These are phyloP conservation scores for Potamilus streckersoni DNA, from an alignment of 1,140 invertebrate species.

Conservation along the genomic window DNA sequence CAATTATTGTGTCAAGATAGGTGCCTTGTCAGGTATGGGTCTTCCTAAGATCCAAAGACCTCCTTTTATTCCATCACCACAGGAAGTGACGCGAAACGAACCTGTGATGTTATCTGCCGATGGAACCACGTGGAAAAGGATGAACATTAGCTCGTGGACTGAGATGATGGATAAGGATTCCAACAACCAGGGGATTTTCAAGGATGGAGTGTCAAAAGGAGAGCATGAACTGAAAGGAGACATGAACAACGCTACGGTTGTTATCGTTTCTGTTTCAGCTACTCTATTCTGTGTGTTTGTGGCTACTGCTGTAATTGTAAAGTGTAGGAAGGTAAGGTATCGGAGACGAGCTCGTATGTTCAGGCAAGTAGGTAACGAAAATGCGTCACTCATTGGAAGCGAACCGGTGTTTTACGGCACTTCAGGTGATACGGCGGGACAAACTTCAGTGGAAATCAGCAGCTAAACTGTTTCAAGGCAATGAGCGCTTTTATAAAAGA, in stretches of 20 bases:
- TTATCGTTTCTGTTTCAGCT: neutral
- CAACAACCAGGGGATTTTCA: too few relatives aligned
- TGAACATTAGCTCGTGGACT: neutral
- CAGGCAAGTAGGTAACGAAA: too few relatives aligned
- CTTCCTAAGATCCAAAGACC: constrained; percentile 43
- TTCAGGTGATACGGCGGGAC: too few relatives aligned
- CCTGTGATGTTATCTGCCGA: neutral
- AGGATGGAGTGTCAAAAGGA: neutral
- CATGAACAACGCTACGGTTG: neutral
- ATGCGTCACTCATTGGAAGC: too few relatives aligned
- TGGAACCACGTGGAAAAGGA: neutral
- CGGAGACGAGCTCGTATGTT: too few relatives aligned
- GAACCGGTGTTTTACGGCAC: too few relatives aligned
- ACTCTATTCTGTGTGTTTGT: neutral
- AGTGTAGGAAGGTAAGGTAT: too few relatives aligned
- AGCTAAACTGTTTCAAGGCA: too few relatives aligned
- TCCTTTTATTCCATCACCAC: constrained; percentile 21
- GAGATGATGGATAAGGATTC: neutral
- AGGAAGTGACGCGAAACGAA: neutral
- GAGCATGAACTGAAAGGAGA: too few relatives aligned
- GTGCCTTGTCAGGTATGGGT: constrained; percentile 27
- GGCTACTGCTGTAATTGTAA: neutral
- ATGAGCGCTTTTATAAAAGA: too few relatives aligned
- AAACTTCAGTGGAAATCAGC: too few relatives aligned
- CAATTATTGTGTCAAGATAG: constrained; percentile 48